Evolutionary conservation across 2,113 vertebrate genomes (phyloP).

Genomic region (Clarias gariepinus): DNA sequence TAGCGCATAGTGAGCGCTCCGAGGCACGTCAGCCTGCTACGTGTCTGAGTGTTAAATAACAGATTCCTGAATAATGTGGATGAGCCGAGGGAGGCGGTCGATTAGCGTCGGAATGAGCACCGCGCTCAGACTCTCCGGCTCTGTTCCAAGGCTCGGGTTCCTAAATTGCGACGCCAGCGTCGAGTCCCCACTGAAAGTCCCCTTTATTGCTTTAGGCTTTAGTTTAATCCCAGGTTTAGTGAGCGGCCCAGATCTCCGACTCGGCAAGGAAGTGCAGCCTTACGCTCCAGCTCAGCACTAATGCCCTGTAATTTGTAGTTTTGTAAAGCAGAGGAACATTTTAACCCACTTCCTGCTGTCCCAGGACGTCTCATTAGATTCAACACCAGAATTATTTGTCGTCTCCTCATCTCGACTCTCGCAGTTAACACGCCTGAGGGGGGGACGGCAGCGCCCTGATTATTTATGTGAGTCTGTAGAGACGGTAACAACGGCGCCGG

Average conservation of each 20-base stretch:
- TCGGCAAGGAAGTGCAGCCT: not conserved
- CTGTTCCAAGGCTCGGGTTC: not conserved
- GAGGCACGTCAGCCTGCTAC: not conserved
- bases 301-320: conserved; percentile 2
- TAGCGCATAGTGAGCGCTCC: not conserved
- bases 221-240: conserved; percentile 17
- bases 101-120: conserved; percentile 13
- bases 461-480: not conserved
- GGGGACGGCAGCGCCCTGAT: too few species aligned
- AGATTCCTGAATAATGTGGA: conserved; percentile 8
- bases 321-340: not conserved
- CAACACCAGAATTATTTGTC: not conserved
- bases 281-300: not conserved
- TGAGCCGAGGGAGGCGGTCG: not conserved
- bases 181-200: not conserved
- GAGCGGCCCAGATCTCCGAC: not conserved
- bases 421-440: not conserved
- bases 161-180: not conserved
- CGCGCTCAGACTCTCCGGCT: not conserved
- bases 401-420: not conserved
- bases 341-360: not conserved
- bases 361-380: not conserved
- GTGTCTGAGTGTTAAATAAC: conserved; percentile 16
- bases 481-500: too few species aligned
- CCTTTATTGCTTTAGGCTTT: conserved; percentile 23